These are phyloP conservation scores for Heliothis virescens DNA, from an alignment of 1,140 invertebrate species.

Conservation along the genomic window DNA sequence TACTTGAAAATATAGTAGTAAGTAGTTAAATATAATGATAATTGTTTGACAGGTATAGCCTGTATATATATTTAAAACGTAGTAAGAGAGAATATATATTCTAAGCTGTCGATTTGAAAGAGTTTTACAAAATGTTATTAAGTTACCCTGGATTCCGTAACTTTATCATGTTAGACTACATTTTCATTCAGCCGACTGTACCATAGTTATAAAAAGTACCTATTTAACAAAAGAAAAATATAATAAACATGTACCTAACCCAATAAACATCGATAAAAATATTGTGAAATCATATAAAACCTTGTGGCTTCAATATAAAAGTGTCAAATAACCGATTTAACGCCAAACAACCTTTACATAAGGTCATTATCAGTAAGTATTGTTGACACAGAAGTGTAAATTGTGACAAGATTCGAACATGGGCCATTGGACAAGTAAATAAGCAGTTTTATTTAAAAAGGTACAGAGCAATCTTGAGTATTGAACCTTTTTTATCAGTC, in stretches of 20 bases:
- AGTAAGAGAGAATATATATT: no score
- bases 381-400: conserved; percentile 7
- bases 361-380: conserved; percentile 37
- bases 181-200: no score
- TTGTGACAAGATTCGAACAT: neutral
- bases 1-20: no score
- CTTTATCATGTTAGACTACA: no score
- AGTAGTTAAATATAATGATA: no score
- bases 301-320: conserved; percentile 14
- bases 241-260: neutral
- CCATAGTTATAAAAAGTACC: no score
- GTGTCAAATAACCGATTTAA: conserved; percentile 23
- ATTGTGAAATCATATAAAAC: conserved; percentile 18
- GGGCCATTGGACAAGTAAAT: neutral
- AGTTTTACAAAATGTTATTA: no score
- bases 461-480: neutral
- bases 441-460: neutral
- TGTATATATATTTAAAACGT: no score
- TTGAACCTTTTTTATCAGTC: no score
- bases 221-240: neutral
- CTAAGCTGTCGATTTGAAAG: no score
- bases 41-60: no score
- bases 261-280: neutral
- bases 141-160: no score
- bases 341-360: neutral